phyloP scores from a whole-genome alignment of 2,888 invertebrate genomes.

The Liopterus haemorrhoidalis region DNA sequence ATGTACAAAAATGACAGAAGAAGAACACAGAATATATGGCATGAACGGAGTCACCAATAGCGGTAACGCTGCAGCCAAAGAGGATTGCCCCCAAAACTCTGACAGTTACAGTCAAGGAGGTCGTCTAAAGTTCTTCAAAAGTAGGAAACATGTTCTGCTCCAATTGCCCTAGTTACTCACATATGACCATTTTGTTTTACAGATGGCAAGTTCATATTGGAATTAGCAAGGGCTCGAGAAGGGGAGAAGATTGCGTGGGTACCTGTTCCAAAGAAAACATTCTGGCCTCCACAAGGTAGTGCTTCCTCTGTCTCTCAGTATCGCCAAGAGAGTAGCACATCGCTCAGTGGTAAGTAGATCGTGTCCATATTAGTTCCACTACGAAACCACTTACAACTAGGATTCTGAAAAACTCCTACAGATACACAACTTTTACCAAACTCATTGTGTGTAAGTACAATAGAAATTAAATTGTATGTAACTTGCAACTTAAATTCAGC shows the following conservation, averaged over 20 bases:
- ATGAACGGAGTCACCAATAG: constrained; percentile 64
- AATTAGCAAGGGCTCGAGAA: constrained; percentile 68
- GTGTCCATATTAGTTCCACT: too few relatives aligned
- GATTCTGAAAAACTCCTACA: too few relatives aligned
- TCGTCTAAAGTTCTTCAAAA: constrained; percentile 75
- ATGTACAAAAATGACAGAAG: constrained; percentile 61
- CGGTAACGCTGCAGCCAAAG: constrained; percentile 50
- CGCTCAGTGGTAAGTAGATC: constrained; percentile 66
- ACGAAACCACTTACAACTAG: too few relatives aligned
- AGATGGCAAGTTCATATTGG: constrained; percentile 89
- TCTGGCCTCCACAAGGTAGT: constrained; percentile 74
- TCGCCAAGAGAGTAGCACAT: constrained; percentile 68
- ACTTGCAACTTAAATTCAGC: too few relatives aligned
- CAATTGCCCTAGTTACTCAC: too few relatives aligned
- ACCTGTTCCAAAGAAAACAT: constrained; percentile 81
- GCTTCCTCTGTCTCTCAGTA: constrained; percentile 53
- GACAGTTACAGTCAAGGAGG: constrained; percentile 52
- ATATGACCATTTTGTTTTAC: constrained; percentile 36
- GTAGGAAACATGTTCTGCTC: too few relatives aligned
- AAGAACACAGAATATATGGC: constrained; percentile 68
- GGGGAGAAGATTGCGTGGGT: constrained; percentile 84
- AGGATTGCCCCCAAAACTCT: constrained; percentile 43
- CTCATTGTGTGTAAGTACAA: too few relatives aligned
- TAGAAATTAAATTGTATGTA: too few relatives aligned
- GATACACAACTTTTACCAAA: too few relatives aligned